phyloP scores from a whole-genome alignment of 2,888 invertebrate genomes.

The Eilema sororculum region DNA sequence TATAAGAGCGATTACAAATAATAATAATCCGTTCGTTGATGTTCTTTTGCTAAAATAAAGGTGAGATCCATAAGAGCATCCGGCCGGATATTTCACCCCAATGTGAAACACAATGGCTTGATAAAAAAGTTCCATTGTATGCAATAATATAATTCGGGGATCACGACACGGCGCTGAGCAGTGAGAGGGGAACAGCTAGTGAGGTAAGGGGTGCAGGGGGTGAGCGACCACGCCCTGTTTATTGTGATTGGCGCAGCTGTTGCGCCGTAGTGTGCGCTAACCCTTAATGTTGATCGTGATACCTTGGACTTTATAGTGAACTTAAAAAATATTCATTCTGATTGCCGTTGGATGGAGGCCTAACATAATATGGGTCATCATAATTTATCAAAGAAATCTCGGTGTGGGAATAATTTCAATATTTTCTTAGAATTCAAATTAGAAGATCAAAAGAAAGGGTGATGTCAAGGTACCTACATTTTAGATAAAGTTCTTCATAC shows the following conservation, averaged over 20 bases:
- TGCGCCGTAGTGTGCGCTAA: slow-evolving; percentile 68
- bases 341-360: slow-evolving; percentile 6
- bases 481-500: no score
- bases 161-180: slow-evolving; percentile 69
- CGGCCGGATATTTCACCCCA: slow-evolving; percentile 87
- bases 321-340: slow-evolving; percentile 33
- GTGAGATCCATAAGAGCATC: slow-evolving; percentile 81
- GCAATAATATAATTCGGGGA: slow-evolving; percentile 83
- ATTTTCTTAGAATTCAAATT: background rate
- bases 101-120: slow-evolving; percentile 79
- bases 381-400: slow-evolving; percentile 22
- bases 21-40: slow-evolving; percentile 75
- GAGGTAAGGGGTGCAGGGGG: slow-evolving; percentile 52
- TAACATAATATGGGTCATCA: slow-evolving; percentile 12
- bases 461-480: background rate
- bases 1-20: slow-evolving; percentile 22
- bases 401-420: slow-evolving; percentile 3
- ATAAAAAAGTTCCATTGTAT: slow-evolving; percentile 85
- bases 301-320: slow-evolving; percentile 32
- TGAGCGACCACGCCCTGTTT: slow-evolving; percentile 78
- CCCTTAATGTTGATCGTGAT: slow-evolving; percentile 63
- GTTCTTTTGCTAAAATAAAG: slow-evolving; percentile 82
- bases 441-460: background rate
- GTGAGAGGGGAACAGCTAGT: slow-evolving; percentile 52
- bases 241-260: slow-evolving; percentile 87